Base-by-base conservation (phyloP, 2,888 invertebrate genomes). In the Ephialtes manifestator region DNA sequence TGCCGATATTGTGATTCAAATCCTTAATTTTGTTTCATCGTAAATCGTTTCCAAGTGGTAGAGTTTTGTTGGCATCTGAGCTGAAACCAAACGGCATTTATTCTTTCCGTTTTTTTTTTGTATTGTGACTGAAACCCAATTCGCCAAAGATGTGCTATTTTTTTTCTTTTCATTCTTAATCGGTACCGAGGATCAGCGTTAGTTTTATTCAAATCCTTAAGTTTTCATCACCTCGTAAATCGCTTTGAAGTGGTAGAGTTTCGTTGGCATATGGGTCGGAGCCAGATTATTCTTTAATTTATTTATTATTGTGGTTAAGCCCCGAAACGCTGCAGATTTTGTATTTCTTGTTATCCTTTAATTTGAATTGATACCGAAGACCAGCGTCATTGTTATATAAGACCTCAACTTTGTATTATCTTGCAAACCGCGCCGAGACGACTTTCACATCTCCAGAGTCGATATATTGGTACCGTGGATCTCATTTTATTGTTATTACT, bases 161-260 rank as follows among this genome's bases (percentile, higher is more conserved):
- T 46, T 46, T 46, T 10, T 46, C 43, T 13, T 11, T 43, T 43
- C 43, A 43, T 43, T 43, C 43, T 43, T 13, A 43, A 43, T 51
- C 51, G 51, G 51, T 51, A 51, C n/a, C 51, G 51, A 51, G 51
- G 51, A 51, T 13, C 51, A 51, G n/a, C 51, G 51, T 51, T n/a
- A 51, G 8, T 51, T 10, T 51, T 51, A 51, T 51, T 4, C n/a
- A 51, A n/a, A n/a, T 10, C 51, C 51, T 51, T n/a, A 51, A 51
- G 4, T 51, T 51, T 51, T 10, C 13, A 51, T 51, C 13, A 51
- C 13, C n/a, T 51, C n/a, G 51, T 13, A 51, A 51, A 51, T 13
- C 51, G 51, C 51, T 46, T 46, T 46, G 11, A 46, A 46, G 46
- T 46, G 46, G 46, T 46, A 46, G 46, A 46, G 46, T 46, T 46